Conservation (phyloP, 2,888 invertebrate species). For the Venusia cambrica region DNA sequence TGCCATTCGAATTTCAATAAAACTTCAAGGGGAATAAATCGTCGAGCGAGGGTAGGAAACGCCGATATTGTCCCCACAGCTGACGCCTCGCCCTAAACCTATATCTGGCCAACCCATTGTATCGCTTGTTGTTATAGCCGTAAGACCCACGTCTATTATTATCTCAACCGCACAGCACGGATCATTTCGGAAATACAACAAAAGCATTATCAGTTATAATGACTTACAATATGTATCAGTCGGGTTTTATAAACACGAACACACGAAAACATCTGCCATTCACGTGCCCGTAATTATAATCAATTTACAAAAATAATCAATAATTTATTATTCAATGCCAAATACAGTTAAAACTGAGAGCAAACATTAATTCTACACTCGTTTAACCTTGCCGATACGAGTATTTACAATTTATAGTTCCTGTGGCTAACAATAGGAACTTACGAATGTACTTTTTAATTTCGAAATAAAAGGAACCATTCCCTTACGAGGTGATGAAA, state of each 20-base stretch:
- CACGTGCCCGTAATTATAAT: constrained; percentile 37
- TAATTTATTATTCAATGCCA: too few relatives aligned
- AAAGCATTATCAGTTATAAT: constrained; percentile 21
- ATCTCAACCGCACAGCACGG: constrained; percentile 4
- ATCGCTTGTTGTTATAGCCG: constrained; percentile 10
- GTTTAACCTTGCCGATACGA: too few relatives aligned
- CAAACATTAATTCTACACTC: too few relatives aligned
- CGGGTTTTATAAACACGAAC: constrained; percentile 31
- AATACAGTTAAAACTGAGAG: too few relatives aligned
- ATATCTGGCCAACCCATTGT: constrained; percentile 11
- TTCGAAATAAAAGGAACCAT: background rate
- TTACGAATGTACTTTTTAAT: background rate
- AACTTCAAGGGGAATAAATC: constrained; percentile 67
- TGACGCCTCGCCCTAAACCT: constrained; percentile 37
- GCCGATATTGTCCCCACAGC: constrained; percentile 51
- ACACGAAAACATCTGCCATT: constrained; percentile 38
- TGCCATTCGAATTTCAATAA: constrained; percentile 67
- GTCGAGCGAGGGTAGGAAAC: constrained; percentile 35
- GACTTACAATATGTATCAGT: constrained; percentile 21
- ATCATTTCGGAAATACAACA: constrained; percentile 33
- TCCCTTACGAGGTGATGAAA: constrained; percentile 6
- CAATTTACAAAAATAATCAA: too few relatives aligned
- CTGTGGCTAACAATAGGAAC: too few relatives aligned
- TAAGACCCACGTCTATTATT: constrained; percentile 1
- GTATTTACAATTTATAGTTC: too few relatives aligned